Percentiles rank a stretch among this genome's conserved stretches.
Evolutionary conservation across 1,140 invertebrate species (phyloP).

Genomic region (Aethina tumida): DNA sequence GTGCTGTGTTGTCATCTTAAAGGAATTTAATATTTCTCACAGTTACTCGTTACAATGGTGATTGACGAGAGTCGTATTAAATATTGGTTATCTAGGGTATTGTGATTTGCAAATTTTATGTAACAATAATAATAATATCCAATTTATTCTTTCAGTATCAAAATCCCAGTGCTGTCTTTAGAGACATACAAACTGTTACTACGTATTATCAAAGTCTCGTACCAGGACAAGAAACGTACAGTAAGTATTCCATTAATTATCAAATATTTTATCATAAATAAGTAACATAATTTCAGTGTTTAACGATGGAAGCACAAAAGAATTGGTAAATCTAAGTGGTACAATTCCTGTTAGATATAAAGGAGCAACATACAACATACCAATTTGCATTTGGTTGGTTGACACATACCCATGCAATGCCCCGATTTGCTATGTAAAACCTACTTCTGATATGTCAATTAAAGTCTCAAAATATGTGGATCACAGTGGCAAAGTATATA

Average conservation of each 20-base stretch:
- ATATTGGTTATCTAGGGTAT: slow-evolving; percentile 5
- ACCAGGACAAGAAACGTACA: slow-evolving; percentile 52
- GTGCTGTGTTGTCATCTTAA: too few species aligned
- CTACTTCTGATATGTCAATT: slow-evolving; percentile 91
- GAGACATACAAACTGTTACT: slow-evolving; percentile 62
- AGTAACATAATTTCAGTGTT: slow-evolving; percentile 58
- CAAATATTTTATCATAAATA: slow-evolving; percentile 29
- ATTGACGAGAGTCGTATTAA: too few species aligned
- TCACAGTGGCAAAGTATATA: slow-evolving; percentile 89
- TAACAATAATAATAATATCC: too few species aligned
- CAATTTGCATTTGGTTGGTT: slow-evolving; percentile 91
- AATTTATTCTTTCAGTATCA: slow-evolving; percentile 50
- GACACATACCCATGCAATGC: slow-evolving; percentile 95
- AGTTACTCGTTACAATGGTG: too few species aligned
- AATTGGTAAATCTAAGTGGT: slow-evolving; percentile 77
- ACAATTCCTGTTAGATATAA: slow-evolving; percentile 90
- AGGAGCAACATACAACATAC: slow-evolving; percentile 91
- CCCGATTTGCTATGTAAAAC: slow-evolving; percentile 96
- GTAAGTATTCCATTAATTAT: slow-evolving; percentile 38
- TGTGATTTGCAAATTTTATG: slow-evolving; percentile 9
- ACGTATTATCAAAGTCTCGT: slow-evolving; percentile 62
- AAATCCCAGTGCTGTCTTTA: slow-evolving; percentile 62
- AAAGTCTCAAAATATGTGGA: slow-evolving; percentile 92
- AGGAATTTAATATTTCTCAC: too few species aligned
- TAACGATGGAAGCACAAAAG: slow-evolving; percentile 76